Percentiles rank a stretch among this genome's conserved stretches.
Conservation (phyloP, 2,113 vertebrate genomes). For the Laticauda laticaudata region DNA sequence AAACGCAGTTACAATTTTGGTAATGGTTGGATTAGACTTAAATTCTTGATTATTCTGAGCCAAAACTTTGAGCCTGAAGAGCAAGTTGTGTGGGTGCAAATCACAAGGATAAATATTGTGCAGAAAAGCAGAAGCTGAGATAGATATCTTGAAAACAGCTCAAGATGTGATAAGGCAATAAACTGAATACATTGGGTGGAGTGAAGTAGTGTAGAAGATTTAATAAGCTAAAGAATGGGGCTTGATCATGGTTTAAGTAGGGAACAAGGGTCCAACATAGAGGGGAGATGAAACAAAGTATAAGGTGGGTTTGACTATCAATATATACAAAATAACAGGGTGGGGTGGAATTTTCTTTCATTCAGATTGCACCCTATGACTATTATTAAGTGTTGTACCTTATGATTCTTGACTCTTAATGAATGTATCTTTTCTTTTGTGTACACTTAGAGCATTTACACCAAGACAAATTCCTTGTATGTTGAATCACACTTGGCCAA, state of each 20-base stretch:
- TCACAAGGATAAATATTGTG: not conserved
- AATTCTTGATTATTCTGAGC: not conserved
- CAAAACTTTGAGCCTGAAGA: not conserved
- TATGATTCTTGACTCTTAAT: no score
- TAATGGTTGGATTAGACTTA: not conserved
- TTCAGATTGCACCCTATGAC: no score
- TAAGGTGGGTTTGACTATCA: not conserved
- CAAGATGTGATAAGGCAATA: not conserved
- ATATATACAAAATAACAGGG: not conserved
- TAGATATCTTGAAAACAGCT: not conserved
- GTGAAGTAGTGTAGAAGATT: not conserved
- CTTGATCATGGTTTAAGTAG: not conserved
- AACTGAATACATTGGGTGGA: not conserved
- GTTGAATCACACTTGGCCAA: no score
- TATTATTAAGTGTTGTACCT: no score
- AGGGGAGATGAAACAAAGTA: not conserved
- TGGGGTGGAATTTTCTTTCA: not conserved
- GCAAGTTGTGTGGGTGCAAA: not conserved
- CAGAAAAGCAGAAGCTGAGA: not conserved
- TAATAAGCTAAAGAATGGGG: not conserved
- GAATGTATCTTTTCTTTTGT: no score
- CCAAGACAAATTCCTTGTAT: no score
- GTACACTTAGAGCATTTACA: no score
- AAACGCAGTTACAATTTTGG: not conserved
- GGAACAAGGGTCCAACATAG: not conserved